Conservation (phyloP, 2,797 vertebrate genomes). For the Manis javanica region DNA sequence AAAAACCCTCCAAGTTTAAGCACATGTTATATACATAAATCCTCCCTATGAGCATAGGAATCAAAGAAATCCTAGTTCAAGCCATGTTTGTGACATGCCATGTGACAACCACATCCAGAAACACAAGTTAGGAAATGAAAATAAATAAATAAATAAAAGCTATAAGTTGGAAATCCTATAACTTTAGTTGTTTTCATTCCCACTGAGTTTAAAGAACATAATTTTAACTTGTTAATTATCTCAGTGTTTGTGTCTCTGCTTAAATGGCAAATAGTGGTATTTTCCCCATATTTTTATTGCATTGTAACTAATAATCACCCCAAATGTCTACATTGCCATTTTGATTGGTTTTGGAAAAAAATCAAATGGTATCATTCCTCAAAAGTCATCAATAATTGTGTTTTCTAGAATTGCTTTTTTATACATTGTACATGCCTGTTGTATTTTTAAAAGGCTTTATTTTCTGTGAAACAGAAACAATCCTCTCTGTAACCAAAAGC, state of each 20-base stretch:
- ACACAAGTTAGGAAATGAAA: neutral
- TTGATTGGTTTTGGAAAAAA: conserved; percentile 63
- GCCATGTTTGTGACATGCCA: neutral
- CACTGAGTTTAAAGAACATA: accelerated
- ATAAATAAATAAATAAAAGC: neutral
- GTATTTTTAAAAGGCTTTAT: conserved; percentile 60
- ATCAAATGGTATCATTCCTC: conserved; percentile 63
- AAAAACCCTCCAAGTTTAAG: neutral
- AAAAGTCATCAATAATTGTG: conserved; percentile 50
- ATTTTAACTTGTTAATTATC: accelerated
- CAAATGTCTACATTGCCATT: conserved; percentile 57
- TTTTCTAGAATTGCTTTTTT: conserved; percentile 54
- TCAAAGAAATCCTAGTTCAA: neutral
- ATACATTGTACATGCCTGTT: neutral
- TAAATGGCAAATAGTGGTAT: conserved; percentile 37
- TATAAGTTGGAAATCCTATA: neutral
- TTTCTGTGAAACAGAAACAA: conserved; percentile 60
- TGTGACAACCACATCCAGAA: neutral
- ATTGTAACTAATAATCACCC: conserved; percentile 70
- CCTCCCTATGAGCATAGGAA: conserved; percentile 36
- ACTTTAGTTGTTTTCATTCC: accelerated
- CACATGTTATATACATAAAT: conserved; percentile 63
- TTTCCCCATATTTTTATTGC: conserved; percentile 16
- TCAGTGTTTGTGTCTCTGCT: neutral
- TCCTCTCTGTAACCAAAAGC: neutral